Percentiles rank a stretch among this genome's conserved stretches.
Evolutionary conservation across 2,113 vertebrate species (phyloP).

Genomic region (Pyrgilauda ruficollis): DNA sequence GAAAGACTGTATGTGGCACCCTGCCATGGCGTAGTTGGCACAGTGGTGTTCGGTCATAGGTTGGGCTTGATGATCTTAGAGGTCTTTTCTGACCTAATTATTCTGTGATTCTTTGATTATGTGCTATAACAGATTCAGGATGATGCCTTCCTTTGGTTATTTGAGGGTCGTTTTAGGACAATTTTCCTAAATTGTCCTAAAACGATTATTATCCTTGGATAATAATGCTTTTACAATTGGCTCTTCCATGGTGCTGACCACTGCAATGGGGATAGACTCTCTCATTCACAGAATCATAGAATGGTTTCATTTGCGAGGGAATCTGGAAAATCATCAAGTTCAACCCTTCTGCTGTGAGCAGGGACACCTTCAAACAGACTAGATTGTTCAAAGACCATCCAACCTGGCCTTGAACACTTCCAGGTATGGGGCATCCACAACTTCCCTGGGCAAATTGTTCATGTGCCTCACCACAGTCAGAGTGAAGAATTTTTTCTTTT

Average conservation of each 20-base stretch:
- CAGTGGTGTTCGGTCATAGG: rapidly evolving
- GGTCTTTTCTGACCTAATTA: not conserved
- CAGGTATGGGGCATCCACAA: not conserved
- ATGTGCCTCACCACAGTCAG: not conserved
- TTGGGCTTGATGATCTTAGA: not conserved
- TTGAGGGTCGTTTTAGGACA: not conserved
- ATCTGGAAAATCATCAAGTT: not conserved
- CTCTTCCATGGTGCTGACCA: not conserved
- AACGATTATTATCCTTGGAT: too few relatives aligned
- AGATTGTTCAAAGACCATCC: not conserved
- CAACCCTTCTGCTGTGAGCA: not conserved
- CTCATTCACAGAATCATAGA: not conserved
- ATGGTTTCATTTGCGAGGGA: not conserved
- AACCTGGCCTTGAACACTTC: not conserved
- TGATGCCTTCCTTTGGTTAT: not conserved
- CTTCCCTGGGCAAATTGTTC: not conserved
- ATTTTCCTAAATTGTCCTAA: too few relatives aligned
- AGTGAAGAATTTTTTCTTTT: not conserved
- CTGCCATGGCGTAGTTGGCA: not conserved
- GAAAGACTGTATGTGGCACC: not conserved
- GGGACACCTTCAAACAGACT: not conserved
- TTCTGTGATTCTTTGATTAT: not conserved
- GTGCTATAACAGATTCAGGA: not conserved
- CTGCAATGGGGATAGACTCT: not conserved
- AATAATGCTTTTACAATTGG: not conserved